Base-by-base conservation (phyloP, 2,888 invertebrate genomes). In the Phlogophora meticulosa region DNA sequence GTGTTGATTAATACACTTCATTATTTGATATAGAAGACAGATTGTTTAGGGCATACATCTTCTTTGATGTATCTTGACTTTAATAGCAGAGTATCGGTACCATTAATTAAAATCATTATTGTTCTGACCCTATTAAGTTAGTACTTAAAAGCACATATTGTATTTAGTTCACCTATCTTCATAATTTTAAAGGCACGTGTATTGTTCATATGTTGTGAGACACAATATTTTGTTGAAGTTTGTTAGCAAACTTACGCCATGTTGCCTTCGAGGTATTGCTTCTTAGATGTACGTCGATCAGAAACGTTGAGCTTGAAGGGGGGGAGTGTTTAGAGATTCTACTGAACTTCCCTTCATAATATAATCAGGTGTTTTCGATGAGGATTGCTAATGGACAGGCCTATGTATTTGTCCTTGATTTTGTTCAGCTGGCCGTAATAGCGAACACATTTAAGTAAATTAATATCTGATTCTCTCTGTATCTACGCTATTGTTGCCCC, bases 211-310 rank as follows among this genome's bases (percentile, higher is more conserved):
- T 53, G 48, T 66, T 72, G 38, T 32, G 24, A 17, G 58, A 22
- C 36, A 45, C 20, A 43, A 40, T 56, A 71, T 52, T 76, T 52
- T 70, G 51, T 60, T 56, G 15, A 24, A 51, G 22, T 52, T 51
- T 76, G 71, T 76, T 76, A 7, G 40, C 4, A 13, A 55, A 46
- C 15, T 75, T 51, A n/a, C 15, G 17, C 17, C 20, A 17, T 58
- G 43, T 69, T 72, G 76, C 45, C 61, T 56, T n/a, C 11, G n/a
- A 71, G 55, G 61, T 69, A 22, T 46, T 63, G 11, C 4, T 52
- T 20, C 34, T 69, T 40, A n/a, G 28, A 36, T 65, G 9, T 34
- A 9, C 11, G 49, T 63, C 15, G 11, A 20, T 22, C 17, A 32
- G 20, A 1, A 43, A 28, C 38, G 32, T 53, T 53, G 42, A 11